phyloP scores from a whole-genome alignment of 2,888 invertebrate species.

The Yponomeuta cagnagella region DNA sequence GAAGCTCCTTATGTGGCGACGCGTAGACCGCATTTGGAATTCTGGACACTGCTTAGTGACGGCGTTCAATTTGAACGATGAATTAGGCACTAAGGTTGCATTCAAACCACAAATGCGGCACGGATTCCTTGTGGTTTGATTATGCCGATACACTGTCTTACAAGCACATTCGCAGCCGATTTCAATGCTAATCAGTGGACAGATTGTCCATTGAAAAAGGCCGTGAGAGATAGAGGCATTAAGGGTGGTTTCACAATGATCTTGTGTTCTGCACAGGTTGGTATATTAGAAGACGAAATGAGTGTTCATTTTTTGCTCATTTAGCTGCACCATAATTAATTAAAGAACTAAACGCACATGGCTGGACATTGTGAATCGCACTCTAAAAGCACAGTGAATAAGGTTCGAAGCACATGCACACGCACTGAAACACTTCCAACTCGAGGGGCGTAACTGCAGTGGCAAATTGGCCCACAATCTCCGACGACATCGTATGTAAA shows the following conservation, averaged over 20 bases:
- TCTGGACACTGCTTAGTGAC: too few species aligned
- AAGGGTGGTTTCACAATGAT: background rate
- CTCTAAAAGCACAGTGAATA: background rate
- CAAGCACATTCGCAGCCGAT: too few species aligned
- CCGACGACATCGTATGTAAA: background rate
- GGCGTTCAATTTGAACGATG: too few species aligned
- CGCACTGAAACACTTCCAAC: background rate
- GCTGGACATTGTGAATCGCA: background rate
- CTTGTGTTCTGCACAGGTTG: background rate
- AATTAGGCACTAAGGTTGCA: too few species aligned
- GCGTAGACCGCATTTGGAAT: too few species aligned
- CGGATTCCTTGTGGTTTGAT: too few species aligned
- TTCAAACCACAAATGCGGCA: too few species aligned
- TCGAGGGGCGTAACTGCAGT: background rate
- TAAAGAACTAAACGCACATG: background rate
- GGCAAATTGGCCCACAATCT: background rate
- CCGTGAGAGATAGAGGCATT: background rate
- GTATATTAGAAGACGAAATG: background rate
- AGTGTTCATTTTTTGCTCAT: too few species aligned
- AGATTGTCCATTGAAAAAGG: background rate
- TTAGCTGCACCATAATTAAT: too few species aligned
- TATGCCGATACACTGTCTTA: too few species aligned
- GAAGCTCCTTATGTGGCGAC: too few species aligned
- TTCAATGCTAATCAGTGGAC: too few species aligned
- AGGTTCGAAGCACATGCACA: background rate